These are phyloP conservation scores for Neomorphus geoffroyi DNA, from an alignment of 2,797 vertebrate genomes.

Conservation along the genomic window DNA sequence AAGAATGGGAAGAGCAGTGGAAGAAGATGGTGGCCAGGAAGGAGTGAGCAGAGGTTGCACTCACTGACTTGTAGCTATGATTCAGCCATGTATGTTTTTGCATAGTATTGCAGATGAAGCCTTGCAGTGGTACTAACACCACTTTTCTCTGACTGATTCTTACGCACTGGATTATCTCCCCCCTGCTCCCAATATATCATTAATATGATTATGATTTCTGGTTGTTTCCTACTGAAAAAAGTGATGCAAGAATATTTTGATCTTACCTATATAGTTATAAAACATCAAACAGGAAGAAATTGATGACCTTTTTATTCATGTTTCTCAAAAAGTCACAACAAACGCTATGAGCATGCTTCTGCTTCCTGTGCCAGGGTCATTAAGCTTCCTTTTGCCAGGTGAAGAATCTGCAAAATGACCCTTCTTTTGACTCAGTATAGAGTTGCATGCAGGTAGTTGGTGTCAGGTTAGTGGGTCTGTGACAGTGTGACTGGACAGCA, in stretches of 20 bases:
- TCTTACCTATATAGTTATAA: neutral
- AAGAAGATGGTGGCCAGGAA: neutral
- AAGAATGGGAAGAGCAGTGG: neutral
- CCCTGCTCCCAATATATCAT: neutral
- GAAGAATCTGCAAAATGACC: neutral
- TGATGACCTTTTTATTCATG: no score
- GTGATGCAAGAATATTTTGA: neutral
- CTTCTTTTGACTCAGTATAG: neutral
- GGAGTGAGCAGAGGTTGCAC: neutral
- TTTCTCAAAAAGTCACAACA: neutral
- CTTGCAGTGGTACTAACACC: neutral
- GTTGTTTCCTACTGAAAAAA: neutral
- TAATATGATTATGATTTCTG: neutral
- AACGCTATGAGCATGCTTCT: neutral
- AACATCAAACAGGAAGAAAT: no score
- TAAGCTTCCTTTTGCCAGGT: neutral
- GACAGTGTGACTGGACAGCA: neutral
- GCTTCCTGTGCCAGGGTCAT: neutral
- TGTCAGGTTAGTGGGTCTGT: neutral
- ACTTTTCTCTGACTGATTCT: neutral
- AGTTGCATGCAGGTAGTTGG: neutral
- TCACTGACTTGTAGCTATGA: neutral
- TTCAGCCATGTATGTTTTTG: neutral
- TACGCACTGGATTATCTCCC: neutral
- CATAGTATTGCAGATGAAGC: neutral